Conservation (phyloP, 2,888 invertebrate genomes). For the Harpalus rubripes region DNA sequence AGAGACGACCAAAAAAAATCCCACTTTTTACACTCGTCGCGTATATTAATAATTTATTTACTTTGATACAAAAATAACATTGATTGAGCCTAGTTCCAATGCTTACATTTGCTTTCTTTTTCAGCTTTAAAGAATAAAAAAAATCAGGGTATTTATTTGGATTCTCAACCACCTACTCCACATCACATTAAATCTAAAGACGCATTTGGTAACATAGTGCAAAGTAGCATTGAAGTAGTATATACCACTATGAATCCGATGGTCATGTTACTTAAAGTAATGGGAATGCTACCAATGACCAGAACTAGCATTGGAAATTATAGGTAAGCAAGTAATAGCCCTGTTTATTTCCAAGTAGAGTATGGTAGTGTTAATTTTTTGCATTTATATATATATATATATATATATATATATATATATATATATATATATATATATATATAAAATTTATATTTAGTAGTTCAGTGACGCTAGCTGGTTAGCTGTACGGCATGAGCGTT, state of each 20-base stretch:
- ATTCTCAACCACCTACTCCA: constrained; percentile 68
- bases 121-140: constrained; percentile 51
- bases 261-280: constrained; percentile 77
- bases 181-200: constrained; percentile 66
- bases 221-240: constrained; percentile 73
- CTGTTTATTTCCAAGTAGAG: too few relatives aligned
- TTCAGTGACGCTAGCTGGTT: too few relatives aligned
- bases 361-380: too few relatives aligned
- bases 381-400: too few relatives aligned
- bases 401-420: too few relatives aligned
- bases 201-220: constrained; percentile 50
- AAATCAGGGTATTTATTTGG: constrained; percentile 72
- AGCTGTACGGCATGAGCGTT: too few relatives aligned
- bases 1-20: background rate
- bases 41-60: background rate
- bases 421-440: too few relatives aligned
- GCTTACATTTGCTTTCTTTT: background rate
- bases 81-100: background rate
- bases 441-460: too few relatives aligned
- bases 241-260: constrained; percentile 78
- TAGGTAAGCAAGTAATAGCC: constrained; percentile 50
- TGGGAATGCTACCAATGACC: constrained; percentile 83
- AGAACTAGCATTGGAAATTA: constrained; percentile 78
- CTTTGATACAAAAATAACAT: background rate
- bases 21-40: background rate